phyloP scores from a whole-genome alignment of 2,797 vertebrate genomes.

The Danio jaintianensis region DNA sequence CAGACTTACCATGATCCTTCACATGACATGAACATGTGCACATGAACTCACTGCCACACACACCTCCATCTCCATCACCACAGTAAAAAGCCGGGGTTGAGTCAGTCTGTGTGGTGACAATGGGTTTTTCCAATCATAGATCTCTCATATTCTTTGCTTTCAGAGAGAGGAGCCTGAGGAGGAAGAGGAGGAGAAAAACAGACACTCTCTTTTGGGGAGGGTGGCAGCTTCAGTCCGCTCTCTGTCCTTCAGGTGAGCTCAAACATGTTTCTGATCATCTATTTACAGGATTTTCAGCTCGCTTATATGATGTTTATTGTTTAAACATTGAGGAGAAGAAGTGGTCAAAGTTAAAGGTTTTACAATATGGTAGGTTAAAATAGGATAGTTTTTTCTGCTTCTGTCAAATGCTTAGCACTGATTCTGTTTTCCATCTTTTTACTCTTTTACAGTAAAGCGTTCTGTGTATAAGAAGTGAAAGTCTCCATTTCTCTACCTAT shows the following conservation, averaged over 20 bases:
- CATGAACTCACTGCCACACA: not conserved
- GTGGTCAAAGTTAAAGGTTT: not conserved
- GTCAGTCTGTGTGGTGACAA: not conserved
- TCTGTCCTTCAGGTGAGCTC: conserved; percentile 77
- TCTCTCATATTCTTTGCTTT: conserved; percentile 19
- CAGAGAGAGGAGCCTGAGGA: conserved; percentile 63
- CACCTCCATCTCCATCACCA: not conserved
- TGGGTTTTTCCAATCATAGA: not conserved
- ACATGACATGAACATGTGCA: conserved; percentile 6
- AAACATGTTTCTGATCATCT: not conserved
- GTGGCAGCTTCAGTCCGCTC: conserved; percentile 78
- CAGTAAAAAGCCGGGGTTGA: conserved; percentile 18
- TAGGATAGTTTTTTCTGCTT: not conserved
- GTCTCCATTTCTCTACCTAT: conserved; percentile 11
- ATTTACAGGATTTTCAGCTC: not conserved
- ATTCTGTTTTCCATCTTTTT: not conserved
- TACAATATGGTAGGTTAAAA: not conserved
- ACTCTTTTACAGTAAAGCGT: not conserved
- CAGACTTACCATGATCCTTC: not conserved
- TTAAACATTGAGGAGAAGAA: not conserved
- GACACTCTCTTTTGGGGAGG: conserved; percentile 75
- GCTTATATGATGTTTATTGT: not conserved
- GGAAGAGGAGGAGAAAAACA: conserved; percentile 64
- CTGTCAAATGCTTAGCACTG: not conserved
- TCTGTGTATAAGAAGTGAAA: conserved; percentile 25